A percentile compares a stretch with the other conserved stretches of the same genome.
Evolutionary conservation across 64 coral and sea anemone species (phyloP).

Genomic region (Pachyseris speciosa): DNA sequence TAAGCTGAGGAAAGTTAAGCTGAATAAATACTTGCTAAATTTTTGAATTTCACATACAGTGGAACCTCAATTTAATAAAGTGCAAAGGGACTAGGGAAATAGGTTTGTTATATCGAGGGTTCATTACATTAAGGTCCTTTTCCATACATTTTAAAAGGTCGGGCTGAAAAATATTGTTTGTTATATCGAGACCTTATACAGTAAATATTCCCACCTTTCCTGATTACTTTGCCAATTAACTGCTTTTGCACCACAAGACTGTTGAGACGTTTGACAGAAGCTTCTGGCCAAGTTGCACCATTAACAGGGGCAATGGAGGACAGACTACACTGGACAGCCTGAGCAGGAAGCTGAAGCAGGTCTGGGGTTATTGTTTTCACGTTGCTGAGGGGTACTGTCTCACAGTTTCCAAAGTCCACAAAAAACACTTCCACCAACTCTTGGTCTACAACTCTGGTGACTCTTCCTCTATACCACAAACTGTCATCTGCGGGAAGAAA

Average conservation of each 20-base stretch:
- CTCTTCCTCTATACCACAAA: conserved; percentile 80
- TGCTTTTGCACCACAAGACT: conserved; percentile 66
- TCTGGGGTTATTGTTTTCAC: conserved; percentile 67
- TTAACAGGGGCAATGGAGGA: conserved; percentile 27
- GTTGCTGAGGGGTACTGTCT: conserved; percentile 41
- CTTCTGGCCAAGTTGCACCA: conserved; percentile 59
- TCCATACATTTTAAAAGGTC: no score
- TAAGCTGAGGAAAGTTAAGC: no score
- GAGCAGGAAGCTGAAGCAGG: conserved; percentile 39
- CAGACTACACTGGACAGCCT: conserved; percentile 71
- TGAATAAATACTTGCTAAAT: no score
- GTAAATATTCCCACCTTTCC: conserved; percentile 14
- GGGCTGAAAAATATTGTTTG: no score
- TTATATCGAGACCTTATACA: neutral
- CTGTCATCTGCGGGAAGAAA: conserved; percentile 57
- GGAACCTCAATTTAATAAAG: no score
- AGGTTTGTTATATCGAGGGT: no score
- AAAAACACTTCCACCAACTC: conserved; percentile 66
- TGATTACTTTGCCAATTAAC: conserved; percentile 78
- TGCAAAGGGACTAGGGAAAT: no score
- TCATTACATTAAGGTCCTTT: no score
- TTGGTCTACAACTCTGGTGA: conserved; percentile 28
- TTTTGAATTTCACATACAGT: no score
- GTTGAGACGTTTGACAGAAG: conserved; percentile 53
- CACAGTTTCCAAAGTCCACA: conserved; percentile 86